Conservation (phyloP, 37 sponge, comb jelly and placozoan species). For the Halichondria panicea region DNA sequence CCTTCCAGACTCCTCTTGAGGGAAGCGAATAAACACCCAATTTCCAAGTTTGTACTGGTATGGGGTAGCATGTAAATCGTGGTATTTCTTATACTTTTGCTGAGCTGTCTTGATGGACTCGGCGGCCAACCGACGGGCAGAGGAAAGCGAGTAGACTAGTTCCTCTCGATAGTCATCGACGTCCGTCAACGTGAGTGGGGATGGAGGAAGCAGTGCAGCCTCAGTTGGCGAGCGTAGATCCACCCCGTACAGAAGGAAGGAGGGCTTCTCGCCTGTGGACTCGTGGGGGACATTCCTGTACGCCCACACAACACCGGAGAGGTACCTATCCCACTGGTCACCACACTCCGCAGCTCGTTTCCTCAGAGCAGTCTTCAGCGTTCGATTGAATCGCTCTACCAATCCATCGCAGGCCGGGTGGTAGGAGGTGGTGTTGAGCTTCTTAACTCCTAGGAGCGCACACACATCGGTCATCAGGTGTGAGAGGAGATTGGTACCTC, state of each 20-base stretch:
- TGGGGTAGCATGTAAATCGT: background rate
- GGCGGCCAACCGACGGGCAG: conserved; percentile 20
- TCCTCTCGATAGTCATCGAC: conserved; percentile 30
- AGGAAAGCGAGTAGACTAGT: conserved; percentile 12
- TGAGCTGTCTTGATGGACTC: conserved; percentile 21
- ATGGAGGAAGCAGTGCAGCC: conserved; percentile 37
- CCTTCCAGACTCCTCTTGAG: conserved; percentile 47
- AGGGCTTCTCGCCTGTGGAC: conserved; percentile 56
- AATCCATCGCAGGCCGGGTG: conserved; percentile 54
- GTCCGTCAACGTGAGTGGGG: background rate
- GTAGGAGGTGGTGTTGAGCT: conserved; percentile 58
- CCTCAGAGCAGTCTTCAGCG: conserved; percentile 43
- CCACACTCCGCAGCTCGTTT: conserved; percentile 31
- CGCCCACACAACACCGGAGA: conserved; percentile 58
- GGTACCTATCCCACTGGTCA: conserved; percentile 46
- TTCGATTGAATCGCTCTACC: conserved; percentile 50
- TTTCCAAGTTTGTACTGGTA: conserved; percentile 7
- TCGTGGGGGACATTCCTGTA: conserved; percentile 59
- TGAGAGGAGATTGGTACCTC: conserved; percentile 42
- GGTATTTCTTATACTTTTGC: conserved; percentile 8
- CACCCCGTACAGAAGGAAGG: conserved; percentile 51
- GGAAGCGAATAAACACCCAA: conserved; percentile 46
- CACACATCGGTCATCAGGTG: conserved; percentile 41
- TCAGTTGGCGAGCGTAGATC: conserved; percentile 53
- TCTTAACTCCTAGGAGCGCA: conserved; percentile 18